Evolutionary conservation across 2,113 vertebrate genomes (phyloP).

Genomic region (Cathartes aura): DNA sequence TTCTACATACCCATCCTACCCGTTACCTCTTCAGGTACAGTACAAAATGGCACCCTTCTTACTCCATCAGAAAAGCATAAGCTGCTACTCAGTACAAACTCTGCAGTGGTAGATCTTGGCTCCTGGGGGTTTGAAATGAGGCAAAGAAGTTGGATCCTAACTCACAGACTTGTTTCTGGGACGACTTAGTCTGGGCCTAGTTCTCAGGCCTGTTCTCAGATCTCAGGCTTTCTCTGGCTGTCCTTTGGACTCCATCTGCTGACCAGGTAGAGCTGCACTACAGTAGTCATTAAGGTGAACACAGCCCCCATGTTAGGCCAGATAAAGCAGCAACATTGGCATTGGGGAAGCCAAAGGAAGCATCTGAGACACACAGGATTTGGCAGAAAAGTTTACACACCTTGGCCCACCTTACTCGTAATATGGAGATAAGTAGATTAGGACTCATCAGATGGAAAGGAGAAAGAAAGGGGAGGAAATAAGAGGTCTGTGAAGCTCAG

Average conservation of each 20-base stretch:
- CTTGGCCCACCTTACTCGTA: neutral
- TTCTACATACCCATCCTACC: constrained; percentile 86
- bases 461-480: neutral
- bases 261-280: neutral
- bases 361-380: neutral
- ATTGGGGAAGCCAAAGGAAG: neutral
- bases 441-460: neutral
- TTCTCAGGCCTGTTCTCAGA: neutral
- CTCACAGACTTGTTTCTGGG: neutral
- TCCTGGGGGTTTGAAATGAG: neutral
- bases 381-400: neutral
- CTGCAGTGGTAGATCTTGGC: neutral
- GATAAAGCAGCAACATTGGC: neutral
- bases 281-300: neutral
- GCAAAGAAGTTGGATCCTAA: neutral
- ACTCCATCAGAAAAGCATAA: neutral
- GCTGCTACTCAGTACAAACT: neutral
- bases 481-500: neutral
- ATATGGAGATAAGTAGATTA: neutral
- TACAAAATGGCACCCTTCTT: neutral
- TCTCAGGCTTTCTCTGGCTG: neutral
- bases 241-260: neutral
- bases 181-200: neutral
- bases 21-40: constrained; percentile 87
- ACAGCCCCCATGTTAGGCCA: neutral